Evolutionary conservation across 2,888 invertebrate genomes (phyloP).

Genomic region (Ypsolopha sequella): DNA sequence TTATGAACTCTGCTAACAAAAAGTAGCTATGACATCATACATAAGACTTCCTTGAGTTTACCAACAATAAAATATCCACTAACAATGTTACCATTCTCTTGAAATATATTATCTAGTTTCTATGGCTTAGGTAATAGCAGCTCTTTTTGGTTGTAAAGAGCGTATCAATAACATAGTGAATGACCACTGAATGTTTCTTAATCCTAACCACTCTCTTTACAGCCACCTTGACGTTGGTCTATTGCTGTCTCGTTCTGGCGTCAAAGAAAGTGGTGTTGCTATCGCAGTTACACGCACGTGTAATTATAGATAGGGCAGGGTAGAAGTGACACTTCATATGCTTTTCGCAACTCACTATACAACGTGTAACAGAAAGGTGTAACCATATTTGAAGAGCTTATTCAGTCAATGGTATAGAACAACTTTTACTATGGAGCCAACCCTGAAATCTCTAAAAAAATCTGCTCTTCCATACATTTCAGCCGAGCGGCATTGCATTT

Average conservation of each 20-base stretch:
- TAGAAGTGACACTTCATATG: neutral
- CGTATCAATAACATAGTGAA: neutral
- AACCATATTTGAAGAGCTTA: too few relatives aligned
- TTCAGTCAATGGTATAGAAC: too few relatives aligned
- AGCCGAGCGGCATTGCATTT: too few relatives aligned
- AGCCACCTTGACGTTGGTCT: conserved; percentile 43
- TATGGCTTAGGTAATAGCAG: too few relatives aligned
- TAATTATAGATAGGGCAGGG: conserved; percentile 5
- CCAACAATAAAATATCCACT: conserved; percentile 24
- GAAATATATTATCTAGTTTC: too few relatives aligned
- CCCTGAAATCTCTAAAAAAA: too few relatives aligned
- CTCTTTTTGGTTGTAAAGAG: conserved; percentile 24
- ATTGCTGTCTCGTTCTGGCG: conserved; percentile 31
- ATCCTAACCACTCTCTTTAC: conserved; percentile 37
- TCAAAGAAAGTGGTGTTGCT: conserved; percentile 25
- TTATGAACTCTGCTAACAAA: neutral
- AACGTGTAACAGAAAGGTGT: too few relatives aligned
- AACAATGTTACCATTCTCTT: too few relatives aligned
- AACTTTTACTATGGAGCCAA: too few relatives aligned
- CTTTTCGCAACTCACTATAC: neutral
- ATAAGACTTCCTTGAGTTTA: conserved; percentile 37
- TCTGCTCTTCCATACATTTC: too few relatives aligned
- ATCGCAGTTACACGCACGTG: conserved; percentile 47
- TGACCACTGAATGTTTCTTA: conserved; percentile 14
- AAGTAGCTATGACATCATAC: neutral